Base-by-base conservation (phyloP, 2,888 invertebrate genomes). In the Orchestes rusci region DNA sequence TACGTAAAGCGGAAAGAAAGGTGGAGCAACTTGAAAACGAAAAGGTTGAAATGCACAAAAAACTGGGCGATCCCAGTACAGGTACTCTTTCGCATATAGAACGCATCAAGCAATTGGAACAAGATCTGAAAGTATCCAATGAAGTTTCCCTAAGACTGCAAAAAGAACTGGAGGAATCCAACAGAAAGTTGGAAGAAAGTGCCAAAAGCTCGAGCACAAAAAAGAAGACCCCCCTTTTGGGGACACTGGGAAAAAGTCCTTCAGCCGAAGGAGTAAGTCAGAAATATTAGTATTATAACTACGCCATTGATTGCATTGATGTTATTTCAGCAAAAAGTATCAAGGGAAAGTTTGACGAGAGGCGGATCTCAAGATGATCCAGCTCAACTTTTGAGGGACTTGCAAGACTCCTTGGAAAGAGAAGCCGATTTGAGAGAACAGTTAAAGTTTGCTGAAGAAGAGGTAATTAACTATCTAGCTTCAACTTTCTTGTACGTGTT, bases 351-450 rank as follows among this genome's bases (percentile, higher is more conserved):
- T 2, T 64, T 87, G 3, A 85, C 84, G 1, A 73, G 84, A 36
- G 85, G 85, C 13, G 84, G 84, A 34, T 84, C 84, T 16, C 85
- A 85, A 64, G 85, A 86, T 56, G 85, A 88, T 66, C 83, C 86
- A 1, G 81, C 79, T 35, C 87, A 90, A 62, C 69, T 93, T 29
- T 72, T 91, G 50, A 73, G 91, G 33, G 93, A 94, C 63, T 73
- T 95, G 13, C 88, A 91, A 63, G 94, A 94, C 70, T 88, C 91
- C 2, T 72, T 92, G 49, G 95, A 96, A 70, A 73, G 95, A 17
- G 95, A 96, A 68, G 89, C 90, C 1, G 95, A 96, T 70, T 72
- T 95, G 12, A 77, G 90, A 41, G 95, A 96, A 66, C 95, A 96
- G 65, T 70, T 95, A 8, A 80, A 83, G 53, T 94, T 91, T 67